Conservation (phyloP, 2,113 vertebrate genomes). For the Takifugu bimaculatus region DNA sequence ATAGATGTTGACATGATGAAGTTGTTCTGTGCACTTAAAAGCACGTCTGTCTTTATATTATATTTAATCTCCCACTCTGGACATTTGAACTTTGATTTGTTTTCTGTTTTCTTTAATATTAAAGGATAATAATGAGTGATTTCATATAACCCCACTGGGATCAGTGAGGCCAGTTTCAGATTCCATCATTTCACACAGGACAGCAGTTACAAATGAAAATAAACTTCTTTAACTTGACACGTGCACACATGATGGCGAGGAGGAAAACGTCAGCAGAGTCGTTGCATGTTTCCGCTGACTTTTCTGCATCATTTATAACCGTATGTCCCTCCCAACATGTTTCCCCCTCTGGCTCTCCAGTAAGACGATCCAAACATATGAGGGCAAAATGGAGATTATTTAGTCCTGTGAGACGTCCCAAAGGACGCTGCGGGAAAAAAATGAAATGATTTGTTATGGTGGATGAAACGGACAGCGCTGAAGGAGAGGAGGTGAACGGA, state of each 20-base stretch:
- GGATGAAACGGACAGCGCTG: slow-evolving; percentile 33
- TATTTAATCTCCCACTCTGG: no score
- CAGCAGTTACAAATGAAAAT: slow-evolving; percentile 11
- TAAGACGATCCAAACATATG: slow-evolving; percentile 40
- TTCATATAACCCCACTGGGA: neutral
- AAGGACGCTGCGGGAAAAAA: slow-evolving; percentile 28
- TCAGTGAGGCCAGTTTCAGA: slow-evolving; percentile 16
- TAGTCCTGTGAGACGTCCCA: slow-evolving; percentile 54
- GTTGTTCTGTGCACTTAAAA: no score
- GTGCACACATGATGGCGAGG: neutral
- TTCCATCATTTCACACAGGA: slow-evolving; percentile 11
- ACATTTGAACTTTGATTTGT: neutral
- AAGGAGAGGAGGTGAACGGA: slow-evolving; percentile 39
- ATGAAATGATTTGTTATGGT: slow-evolving; percentile 55
- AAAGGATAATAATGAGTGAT: neutral
- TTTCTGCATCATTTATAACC: neutral
- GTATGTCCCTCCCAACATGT: slow-evolving; percentile 15
- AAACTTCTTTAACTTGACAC: neutral
- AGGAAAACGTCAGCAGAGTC: no score
- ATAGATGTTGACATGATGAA: no score
- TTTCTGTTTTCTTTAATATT: neutral
- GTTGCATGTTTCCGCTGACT: no score
- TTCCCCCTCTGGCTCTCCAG: slow-evolving; percentile 28
- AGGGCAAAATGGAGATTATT: slow-evolving; percentile 53
- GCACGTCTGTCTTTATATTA: no score